Base-by-base conservation (phyloP, 2,888 invertebrate genomes). In the Gastrophysa polygoni region DNA sequence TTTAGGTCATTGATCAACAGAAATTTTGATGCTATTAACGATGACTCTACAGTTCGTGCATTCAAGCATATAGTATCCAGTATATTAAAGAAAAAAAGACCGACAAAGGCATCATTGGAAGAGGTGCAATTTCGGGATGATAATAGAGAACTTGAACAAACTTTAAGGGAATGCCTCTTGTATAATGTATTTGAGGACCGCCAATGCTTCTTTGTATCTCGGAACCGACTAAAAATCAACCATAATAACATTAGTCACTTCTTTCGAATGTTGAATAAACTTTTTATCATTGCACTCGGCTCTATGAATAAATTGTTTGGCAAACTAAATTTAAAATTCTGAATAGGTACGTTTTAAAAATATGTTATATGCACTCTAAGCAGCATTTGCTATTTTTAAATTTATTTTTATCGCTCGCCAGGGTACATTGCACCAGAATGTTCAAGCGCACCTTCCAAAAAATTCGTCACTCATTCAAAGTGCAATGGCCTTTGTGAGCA, bases 281-380 rank as follows among this genome's bases (percentile, higher is more conserved):
- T 63, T 69, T 66, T 66, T 66, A 65, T 66, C 64, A 60, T 61
- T 68, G 67, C 67, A 67, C 52, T 49, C 55, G 60, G 57, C 64
- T 69, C 73, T 73, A 73, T 64, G 72, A 69, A 71, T 70, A 71
- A 73, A 71, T 68, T 71, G 71, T 74, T 75, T 74, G 74, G 71
- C 75, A 73, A 76, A 76, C 76, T 77, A 77, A 76, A 75, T 76
- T 76, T 77, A 77, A 77, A 75, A 77, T 76, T 76, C 77, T 71
- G 74, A 75, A 76, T 72, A 69, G 43, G 54, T 38, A 38, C 74
- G 75, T 76, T 75, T 77, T 69, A 72, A 75, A 76, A 76, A 74
- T 76, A 74, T 75, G 72, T 74, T 73, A 75, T 73, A 71, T 75
- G 75, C 73, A 75, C 71, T 75, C 73, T 73, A 74, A 73, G 72